These are phyloP conservation scores for Ridgeia piscesae DNA, from an alignment of 1,140 invertebrate species.

Conservation along the genomic window DNA sequence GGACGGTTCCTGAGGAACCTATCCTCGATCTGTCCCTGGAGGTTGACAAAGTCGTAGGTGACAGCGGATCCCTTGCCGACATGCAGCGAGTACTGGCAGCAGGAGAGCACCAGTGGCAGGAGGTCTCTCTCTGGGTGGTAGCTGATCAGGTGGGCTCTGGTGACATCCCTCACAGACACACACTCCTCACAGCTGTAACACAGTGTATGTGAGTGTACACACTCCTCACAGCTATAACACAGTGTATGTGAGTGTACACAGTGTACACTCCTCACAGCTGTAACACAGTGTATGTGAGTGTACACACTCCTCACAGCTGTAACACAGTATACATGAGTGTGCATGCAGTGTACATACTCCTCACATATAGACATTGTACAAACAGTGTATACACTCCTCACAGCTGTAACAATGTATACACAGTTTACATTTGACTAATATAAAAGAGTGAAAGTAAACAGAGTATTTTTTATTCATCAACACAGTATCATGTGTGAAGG, in stretches of 20 bases:
- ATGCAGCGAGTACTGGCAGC: slow-evolving; percentile 44
- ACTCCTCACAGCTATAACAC: not conserved
- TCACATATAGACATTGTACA: no score
- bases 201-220: not conserved
- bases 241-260: not conserved
- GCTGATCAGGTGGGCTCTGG: slow-evolving; percentile 38
- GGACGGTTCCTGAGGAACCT: slow-evolving; percentile 38
- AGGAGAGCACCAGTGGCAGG: slow-evolving; percentile 41
- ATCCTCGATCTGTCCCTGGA: slow-evolving; percentile 38
- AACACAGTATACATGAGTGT: no score
- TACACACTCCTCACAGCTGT: no score
- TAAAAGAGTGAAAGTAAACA: no score
- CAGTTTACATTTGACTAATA: no score
- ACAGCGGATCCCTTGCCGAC: slow-evolving; percentile 36
- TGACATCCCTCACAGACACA: slow-evolving; percentile 12
- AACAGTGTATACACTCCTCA: no score
- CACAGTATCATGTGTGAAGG: not conserved
- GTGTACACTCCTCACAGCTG: not conserved
- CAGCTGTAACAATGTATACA: no score
- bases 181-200: slow-evolving; percentile 16
- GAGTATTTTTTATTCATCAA: not conserved
- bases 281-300: no score
- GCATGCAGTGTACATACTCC: no score
- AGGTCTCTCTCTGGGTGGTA: slow-evolving; percentile 43
- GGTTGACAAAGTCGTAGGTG: slow-evolving; percentile 39